These are phyloP conservation scores for Cichlasoma orientale DNA, from an alignment of 2,797 vertebrate genomes.

Conservation along the genomic window DNA sequence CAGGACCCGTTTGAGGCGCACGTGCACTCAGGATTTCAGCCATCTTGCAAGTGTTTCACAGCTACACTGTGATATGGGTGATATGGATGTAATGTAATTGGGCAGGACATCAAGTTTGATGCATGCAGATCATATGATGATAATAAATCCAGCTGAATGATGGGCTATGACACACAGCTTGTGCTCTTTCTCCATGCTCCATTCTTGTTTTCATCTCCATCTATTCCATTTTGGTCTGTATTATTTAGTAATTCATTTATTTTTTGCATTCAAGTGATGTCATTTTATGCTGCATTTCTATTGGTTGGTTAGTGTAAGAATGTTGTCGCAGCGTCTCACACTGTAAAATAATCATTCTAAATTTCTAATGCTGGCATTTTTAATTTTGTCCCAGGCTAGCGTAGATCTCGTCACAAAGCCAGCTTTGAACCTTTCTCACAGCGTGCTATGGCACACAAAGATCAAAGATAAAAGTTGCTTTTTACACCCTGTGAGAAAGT, in stretches of 20 bases:
- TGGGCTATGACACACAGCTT: neutral
- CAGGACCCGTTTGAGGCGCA: neutral
- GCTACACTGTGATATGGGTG: neutral
- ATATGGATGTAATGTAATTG: neutral
- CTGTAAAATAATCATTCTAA: neutral
- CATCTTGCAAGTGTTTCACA: neutral
- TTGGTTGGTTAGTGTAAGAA: neutral
- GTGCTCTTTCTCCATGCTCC: neutral
- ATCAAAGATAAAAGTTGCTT: neutral
- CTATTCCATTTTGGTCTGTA: neutral
- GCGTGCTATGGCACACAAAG: fast-evolving
- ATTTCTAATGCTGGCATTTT: neutral
- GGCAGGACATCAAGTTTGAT: neutral
- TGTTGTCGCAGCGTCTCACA: neutral
- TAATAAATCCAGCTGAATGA: no score
- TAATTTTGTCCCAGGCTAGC: neutral
- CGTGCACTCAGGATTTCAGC: neutral
- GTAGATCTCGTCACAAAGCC: neutral
- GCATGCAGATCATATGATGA: neutral
- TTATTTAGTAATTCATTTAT: neutral
- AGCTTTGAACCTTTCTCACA: neutral
- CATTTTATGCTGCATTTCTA: no score
- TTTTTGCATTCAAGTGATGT: neutral
- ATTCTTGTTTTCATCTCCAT: neutral
- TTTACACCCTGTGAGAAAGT: neutral